Conservation (phyloP, 2,888 invertebrate species). For the Netelia melanura region DNA sequence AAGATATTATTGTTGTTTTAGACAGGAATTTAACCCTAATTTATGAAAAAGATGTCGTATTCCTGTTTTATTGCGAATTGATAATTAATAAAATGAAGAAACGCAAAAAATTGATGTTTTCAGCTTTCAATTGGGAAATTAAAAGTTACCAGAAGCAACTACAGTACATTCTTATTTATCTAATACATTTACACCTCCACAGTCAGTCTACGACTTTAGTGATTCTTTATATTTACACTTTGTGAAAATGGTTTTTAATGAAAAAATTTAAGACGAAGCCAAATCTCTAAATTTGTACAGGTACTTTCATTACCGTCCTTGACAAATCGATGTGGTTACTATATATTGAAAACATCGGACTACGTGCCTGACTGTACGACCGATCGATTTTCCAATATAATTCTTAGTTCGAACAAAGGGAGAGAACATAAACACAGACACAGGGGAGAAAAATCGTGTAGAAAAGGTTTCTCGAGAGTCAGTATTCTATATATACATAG, state of each 20-base stretch:
- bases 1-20: too few species aligned
- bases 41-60: too few species aligned
- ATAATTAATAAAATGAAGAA: too few species aligned
- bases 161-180: too few species aligned
- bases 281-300: background rate
- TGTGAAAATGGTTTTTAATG: background rate
- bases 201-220: too few species aligned
- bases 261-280: background rate
- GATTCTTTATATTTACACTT: background rate
- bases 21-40: too few species aligned
- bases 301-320: conserved; percentile 23
- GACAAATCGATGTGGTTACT: background rate
- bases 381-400: conserved; percentile 32
- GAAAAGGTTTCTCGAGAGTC: background rate
- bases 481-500: background rate
- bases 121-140: too few species aligned
- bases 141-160: too few species aligned
- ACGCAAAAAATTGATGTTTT: too few species aligned
- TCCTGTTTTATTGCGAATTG: too few species aligned
- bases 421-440: background rate
- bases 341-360: conserved; percentile 9
- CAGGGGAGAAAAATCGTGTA: background rate
- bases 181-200: too few species aligned
- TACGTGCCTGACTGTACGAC: background rate
- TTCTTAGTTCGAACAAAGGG: background rate